Percentiles rank a stretch among this genome's conserved stretches.
Conservation (phyloP, 2,797 vertebrate species). For the Sternotherus odoratus region DNA sequence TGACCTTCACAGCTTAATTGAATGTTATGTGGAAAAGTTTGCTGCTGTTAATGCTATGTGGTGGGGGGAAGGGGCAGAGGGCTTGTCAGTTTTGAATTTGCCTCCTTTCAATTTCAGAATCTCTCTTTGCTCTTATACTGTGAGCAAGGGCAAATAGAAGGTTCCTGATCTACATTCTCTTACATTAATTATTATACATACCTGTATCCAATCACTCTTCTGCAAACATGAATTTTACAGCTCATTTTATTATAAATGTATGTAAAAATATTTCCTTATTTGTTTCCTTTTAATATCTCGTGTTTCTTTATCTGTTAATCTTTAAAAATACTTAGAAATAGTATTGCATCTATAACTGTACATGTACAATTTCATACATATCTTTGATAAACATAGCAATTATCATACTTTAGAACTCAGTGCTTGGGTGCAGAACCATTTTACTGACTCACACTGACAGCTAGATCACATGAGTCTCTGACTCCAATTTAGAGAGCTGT, state of each 20-base stretch:
- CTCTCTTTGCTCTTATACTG: neutral
- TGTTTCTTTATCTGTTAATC: neutral
- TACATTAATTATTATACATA: constrained; percentile 18
- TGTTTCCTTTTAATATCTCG: neutral
- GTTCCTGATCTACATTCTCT: neutral
- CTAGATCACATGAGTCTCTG: neutral
- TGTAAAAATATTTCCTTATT: neutral
- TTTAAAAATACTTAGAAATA: constrained; percentile 14
- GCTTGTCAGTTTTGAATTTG: neutral
- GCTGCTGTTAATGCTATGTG: neutral
- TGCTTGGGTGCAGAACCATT: neutral
- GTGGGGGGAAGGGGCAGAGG: too few species aligned
- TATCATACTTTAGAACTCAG: neutral
- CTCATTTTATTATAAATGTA: neutral
- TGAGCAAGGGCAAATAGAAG: neutral
- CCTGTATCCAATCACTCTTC: neutral
- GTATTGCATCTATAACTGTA: neutral
- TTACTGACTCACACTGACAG: neutral
- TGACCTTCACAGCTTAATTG: neutral
- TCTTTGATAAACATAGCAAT: too few species aligned
- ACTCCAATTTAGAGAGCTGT: neutral
- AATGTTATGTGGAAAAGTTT: neutral
- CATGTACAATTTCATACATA: neutral
- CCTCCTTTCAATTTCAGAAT: neutral
- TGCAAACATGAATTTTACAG: neutral